These are phyloP conservation scores for Lasiurus borealis DNA, from an alignment of 2,113 vertebrate species.

Conservation along the genomic window DNA sequence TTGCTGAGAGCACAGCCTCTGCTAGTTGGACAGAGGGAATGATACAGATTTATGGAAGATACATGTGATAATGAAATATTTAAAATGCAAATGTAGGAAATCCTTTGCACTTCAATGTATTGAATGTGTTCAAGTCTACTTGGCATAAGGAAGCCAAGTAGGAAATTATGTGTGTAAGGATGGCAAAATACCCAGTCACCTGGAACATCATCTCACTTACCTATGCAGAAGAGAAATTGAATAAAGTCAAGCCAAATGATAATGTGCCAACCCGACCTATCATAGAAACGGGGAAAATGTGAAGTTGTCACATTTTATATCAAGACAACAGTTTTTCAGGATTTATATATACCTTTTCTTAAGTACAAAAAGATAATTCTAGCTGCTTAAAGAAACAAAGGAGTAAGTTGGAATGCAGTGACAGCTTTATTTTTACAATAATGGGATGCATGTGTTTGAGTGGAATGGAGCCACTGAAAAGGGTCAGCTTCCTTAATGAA, in stretches of 20 bases:
- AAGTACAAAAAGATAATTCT: conserved; percentile 29
- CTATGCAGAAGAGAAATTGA: conserved; percentile 71
- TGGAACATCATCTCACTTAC: conserved; percentile 79
- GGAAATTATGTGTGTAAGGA: conserved; percentile 83
- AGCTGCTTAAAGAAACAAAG: conserved; percentile 70
- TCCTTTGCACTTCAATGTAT: conserved; percentile 76
- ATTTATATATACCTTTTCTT: not conserved
- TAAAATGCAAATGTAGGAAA: conserved; percentile 85
- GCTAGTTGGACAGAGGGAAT: conserved; percentile 68
- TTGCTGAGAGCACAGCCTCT: conserved; percentile 40
- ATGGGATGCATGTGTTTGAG: conserved; percentile 74
- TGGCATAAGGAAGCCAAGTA: conserved; percentile 81
- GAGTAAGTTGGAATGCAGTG: conserved; percentile 66
- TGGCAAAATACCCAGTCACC: conserved; percentile 73
- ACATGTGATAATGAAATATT: conserved; percentile 78
- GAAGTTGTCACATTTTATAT: conserved; percentile 59
- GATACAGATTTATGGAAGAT: conserved; percentile 71
- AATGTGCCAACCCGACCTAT: conserved; percentile 63
- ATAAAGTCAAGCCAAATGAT: conserved; percentile 70
- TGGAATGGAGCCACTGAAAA: conserved; percentile 80
- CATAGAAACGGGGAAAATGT: conserved; percentile 60
- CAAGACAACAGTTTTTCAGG: conserved; percentile 60
- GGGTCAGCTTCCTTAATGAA: conserved; percentile 51
- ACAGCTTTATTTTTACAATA: conserved; percentile 76
- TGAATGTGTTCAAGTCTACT: conserved; percentile 83